Conservation (phyloP, 2,888 invertebrate genomes). For the Philonicus albiceps region DNA sequence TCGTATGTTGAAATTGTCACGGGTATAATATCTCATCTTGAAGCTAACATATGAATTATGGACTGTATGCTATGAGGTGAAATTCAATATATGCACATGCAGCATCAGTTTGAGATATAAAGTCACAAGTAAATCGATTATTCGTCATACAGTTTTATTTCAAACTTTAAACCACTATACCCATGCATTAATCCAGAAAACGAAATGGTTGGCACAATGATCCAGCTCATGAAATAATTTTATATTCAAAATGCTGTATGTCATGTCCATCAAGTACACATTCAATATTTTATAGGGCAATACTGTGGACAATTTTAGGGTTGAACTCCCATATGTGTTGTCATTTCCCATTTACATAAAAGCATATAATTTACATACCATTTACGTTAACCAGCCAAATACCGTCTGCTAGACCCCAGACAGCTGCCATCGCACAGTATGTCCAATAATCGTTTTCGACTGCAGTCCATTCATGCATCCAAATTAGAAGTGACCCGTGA, state of each 20-base stretch:
- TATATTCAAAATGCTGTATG: neutral
- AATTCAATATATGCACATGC: neutral
- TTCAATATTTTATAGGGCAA: neutral
- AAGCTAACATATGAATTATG: neutral
- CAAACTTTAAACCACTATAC: neutral
- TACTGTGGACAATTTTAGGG: neutral
- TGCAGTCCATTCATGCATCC: slow-evolving; percentile 77
- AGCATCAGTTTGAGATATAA: neutral
- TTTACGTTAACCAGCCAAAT: slow-evolving; percentile 93
- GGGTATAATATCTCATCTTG: neutral
- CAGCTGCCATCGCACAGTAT: slow-evolving; percentile 80
- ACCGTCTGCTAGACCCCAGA: slow-evolving; percentile 91
- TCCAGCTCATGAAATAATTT: neutral
- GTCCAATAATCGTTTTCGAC: slow-evolving; percentile 71
- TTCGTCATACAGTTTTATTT: neutral
- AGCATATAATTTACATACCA: slow-evolving; percentile 67
- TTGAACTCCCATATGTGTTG: neutral
- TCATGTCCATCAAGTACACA: slow-evolving; percentile 7
- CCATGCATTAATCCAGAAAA: neutral
- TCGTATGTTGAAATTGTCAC: neutral
- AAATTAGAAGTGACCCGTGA: slow-evolving; percentile 74
- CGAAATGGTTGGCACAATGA: neutral
- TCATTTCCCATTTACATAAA: neutral
- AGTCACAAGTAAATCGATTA: neutral
- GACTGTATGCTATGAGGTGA: neutral